Conservation (phyloP, 2,888 invertebrate species). For the Strigamia maritima region DNA sequence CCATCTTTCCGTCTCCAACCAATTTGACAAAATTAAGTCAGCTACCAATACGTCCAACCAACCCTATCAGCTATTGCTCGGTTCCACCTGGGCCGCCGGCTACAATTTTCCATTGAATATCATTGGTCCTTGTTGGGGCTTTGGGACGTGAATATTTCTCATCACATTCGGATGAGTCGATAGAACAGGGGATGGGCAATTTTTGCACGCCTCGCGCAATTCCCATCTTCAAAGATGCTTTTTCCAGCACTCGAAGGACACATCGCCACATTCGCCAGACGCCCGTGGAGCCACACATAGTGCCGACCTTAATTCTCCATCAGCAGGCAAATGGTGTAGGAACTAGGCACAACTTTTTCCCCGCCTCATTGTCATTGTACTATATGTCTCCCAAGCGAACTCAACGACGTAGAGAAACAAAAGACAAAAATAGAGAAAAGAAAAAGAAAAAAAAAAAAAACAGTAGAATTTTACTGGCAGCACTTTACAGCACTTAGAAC, state of each 20-base stretch:
- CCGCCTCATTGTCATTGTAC: constrained; percentile 25
- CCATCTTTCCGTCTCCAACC: constrained; percentile 24
- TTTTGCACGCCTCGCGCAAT: constrained; percentile 27
- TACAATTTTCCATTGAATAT: constrained; percentile 27
- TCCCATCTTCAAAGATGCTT: constrained; percentile 13
- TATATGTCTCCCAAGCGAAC: constrained; percentile 9
- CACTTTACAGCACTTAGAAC: constrained; percentile 27
- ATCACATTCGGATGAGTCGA: constrained; percentile 27
- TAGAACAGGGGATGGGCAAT: constrained; percentile 29
- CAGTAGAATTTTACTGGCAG: constrained; percentile 1
- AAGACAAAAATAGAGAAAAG: not conserved
- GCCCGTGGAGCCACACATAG: constrained; percentile 17
- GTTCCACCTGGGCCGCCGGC: constrained; percentile 3
- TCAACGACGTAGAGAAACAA: constrained; percentile 15
- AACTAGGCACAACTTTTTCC: constrained; percentile 24
- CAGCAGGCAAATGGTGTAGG: constrained; percentile 27
- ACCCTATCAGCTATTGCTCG: constrained; percentile 4
- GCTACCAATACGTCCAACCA: constrained; percentile 18
- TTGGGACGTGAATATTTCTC: constrained; percentile 27
- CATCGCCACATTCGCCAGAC: constrained; percentile 13
- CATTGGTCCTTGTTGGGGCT: constrained; percentile 27
- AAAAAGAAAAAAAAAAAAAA: not conserved
- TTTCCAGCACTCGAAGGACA: constrained; percentile 22
- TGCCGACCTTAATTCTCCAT: constrained; percentile 29
- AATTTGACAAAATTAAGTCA: constrained; percentile 29